phyloP scores from a whole-genome alignment of 2,113 vertebrate genomes.

The Strix uralensis region DNA sequence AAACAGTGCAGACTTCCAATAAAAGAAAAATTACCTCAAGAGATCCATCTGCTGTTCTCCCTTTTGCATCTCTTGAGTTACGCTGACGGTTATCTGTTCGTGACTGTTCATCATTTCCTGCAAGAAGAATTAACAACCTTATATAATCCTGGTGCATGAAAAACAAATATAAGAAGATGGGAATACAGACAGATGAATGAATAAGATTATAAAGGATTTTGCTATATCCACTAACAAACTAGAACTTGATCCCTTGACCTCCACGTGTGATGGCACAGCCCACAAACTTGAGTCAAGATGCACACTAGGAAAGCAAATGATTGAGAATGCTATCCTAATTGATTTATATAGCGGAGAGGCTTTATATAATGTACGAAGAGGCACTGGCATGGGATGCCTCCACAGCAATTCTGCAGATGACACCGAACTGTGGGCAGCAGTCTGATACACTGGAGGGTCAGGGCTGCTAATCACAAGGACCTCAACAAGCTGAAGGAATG shows the following conservation, averaged over 20 bases:
- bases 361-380: neutral
- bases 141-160: neutral
- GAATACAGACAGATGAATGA: neutral
- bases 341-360: neutral
- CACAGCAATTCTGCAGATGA: neutral
- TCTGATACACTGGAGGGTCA: neutral
- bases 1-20: neutral
- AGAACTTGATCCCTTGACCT: neutral
- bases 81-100: conserved; percentile 90
- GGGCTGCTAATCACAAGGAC: neutral
- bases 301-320: neutral
- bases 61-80: conserved; percentile 89
- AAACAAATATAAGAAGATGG: neutral
- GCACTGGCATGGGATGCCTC: neutral
- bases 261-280: rapidly evolving
- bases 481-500: neutral
- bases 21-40: conserved; percentile 83
- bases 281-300: neutral
- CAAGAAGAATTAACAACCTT: neutral
- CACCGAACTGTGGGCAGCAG: neutral
- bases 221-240: neutral
- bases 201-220: neutral
- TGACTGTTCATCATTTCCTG: conserved; percentile 90
- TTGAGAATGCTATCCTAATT: neutral
- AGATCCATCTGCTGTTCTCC: conserved; percentile 87